These are phyloP conservation scores for Drosophila birchii DNA, from an alignment of 2,888 invertebrate species.

Conservation along the genomic window DNA sequence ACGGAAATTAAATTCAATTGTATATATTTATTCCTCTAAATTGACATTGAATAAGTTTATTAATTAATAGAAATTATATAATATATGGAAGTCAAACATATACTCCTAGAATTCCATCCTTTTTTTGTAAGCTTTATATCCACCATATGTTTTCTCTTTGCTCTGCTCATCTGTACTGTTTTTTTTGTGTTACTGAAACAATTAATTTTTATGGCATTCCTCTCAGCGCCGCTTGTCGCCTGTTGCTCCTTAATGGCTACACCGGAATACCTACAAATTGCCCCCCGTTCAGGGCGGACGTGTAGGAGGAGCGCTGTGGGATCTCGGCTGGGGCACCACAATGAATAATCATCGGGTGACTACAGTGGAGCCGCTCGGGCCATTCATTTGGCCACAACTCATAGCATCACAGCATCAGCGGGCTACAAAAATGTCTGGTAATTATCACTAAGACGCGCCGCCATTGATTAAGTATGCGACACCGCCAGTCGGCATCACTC, in stretches of 20 bases:
- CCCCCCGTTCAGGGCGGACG: neutral
- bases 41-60: too few relatives aligned
- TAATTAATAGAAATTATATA: too few relatives aligned
- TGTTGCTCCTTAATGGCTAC: constrained; percentile 28
- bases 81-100: too few relatives aligned
- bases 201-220: constrained; percentile 30
- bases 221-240: constrained; percentile 27
- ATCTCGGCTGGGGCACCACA: constrained; percentile 12
- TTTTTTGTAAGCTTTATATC: neutral
- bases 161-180: neutral
- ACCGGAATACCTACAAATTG: constrained; percentile 35
- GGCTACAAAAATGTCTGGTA: constrained; percentile 73
- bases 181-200: constrained; percentile 15
- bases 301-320: constrained; percentile 18
- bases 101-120: too few relatives aligned
- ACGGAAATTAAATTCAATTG: neutral
- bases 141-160: neutral
- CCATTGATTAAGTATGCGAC: constrained; percentile 80
- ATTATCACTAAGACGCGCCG: constrained; percentile 77
- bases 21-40: neutral
- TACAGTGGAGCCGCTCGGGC: constrained; percentile 56
- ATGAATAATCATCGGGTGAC: constrained; percentile 64
- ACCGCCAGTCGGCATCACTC: constrained; percentile 45
- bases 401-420: constrained; percentile 15
- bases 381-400: constrained; percentile 66